Evolutionary conservation across 1,140 invertebrate genomes (phyloP), one percentile per base, ranked within the genome.

Genomic region (Mamestra configurata): DNA sequence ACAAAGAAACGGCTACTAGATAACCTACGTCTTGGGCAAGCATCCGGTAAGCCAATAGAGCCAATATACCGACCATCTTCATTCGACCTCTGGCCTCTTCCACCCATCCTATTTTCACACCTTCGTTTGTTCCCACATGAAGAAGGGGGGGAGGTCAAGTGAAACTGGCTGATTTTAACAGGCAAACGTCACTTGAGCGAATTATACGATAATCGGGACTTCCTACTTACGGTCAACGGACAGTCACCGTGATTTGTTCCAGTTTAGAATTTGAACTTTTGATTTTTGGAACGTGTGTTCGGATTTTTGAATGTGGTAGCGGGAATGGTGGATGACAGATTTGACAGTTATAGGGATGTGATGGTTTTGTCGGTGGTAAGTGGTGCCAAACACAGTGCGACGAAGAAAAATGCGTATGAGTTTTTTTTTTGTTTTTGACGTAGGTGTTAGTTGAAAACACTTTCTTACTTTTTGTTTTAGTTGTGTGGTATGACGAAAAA

Each of bases 161-260:
- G 85, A 71, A 13, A 79, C n/a, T 81, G 86, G 89, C 80, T 77
- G 82, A 55, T 75, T 72, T 84, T 87, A 89, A 89, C 90, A 85
- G 88, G 86, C 86, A 77, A 85, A 90, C 84, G 86, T 89, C 90
- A 91, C 90, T 93, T 93, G 92, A 93, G 92, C 90, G 85, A 87
- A 93, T 93, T 93, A 93, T 80, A 84, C 80, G 86, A 86, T 93
- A 93, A 93, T 93, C 86, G 90, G 90, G 84, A 93, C 92, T 93
- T 93, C 92, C 92, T 93, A 92, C 90, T 93, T 93, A 93, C 78
- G 83, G 79, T 81, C 75, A 88, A 83, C 84, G 84, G 83, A 84
- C 79, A 79, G 86, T 40, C 85, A 86, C 90, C 79, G 90, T 92
- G 92, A 93, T 92, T 92, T 93, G 90, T 92, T 89, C 89, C 91